These are phyloP conservation scores for Dolichoris vasculosae DNA, from an alignment of 1,140 invertebrate genomes.

Conservation along the genomic window DNA sequence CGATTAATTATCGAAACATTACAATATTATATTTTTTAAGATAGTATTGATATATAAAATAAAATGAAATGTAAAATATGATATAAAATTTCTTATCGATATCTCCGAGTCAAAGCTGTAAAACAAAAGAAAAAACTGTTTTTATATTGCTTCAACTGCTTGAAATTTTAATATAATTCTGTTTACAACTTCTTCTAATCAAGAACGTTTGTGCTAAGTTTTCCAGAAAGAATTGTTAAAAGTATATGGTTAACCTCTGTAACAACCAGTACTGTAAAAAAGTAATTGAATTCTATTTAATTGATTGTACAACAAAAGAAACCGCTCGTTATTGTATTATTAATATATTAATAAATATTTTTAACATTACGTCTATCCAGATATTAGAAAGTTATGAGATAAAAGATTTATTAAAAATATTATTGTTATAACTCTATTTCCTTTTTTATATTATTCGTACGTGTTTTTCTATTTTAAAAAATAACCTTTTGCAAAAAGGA, in stretches of 20 bases:
- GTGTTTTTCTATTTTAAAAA: too few species aligned
- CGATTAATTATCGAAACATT: not conserved
- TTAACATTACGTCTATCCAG: too few species aligned
- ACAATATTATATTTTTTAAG: not conserved
- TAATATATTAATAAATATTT: not conserved
- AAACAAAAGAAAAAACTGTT: not conserved
- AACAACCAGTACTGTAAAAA: not conserved
- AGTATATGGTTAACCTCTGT: too few species aligned
- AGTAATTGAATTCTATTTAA: not conserved
- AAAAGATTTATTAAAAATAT: too few species aligned
- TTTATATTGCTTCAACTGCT: not conserved
- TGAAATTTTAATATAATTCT: not conserved
- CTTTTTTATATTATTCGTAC: too few species aligned
- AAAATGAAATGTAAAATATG: not conserved
- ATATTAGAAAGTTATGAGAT: too few species aligned
- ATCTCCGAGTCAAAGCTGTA: not conserved
- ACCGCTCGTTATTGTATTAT: not conserved
- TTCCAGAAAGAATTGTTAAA: not conserved
- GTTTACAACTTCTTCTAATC: not conserved
- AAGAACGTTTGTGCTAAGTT: not conserved
- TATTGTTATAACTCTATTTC: too few species aligned
- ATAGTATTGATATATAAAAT: not conserved
- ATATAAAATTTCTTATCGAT: constrained; percentile 2
- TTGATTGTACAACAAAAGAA: not conserved
- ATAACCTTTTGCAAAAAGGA: too few species aligned